A percentile compares a stretch with the other conserved stretches of the same genome.
Evolutionary conservation across 2,797 vertebrate species (phyloP).

Genomic region (Notolabrus celidotus): DNA sequence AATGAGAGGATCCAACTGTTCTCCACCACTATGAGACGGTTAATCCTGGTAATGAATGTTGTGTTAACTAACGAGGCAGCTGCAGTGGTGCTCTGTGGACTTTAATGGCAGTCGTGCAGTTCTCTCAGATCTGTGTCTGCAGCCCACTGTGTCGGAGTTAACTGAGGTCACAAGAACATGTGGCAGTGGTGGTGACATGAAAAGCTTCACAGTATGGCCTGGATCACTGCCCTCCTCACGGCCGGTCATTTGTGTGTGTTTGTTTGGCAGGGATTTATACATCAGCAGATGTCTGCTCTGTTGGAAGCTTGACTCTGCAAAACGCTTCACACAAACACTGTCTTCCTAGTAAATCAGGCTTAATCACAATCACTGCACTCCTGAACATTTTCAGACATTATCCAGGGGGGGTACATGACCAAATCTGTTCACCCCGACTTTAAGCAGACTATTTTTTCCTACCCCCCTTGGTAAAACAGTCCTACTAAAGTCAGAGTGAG

Average conservation of each 20-base stretch:
- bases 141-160: conserved; percentile 18
- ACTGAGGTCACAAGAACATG: conserved; percentile 39
- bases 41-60: not conserved
- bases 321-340: not conserved
- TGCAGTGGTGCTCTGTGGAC: conserved; percentile 13
- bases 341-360: not conserved
- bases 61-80: not conserved
- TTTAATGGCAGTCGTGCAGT: conserved; percentile 28
- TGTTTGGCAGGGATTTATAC: conserved; percentile 3
- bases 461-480: too few relatives aligned
- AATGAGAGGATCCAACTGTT: not conserved
- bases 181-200: conserved; percentile 26
- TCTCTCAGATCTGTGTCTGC: conserved; percentile 8
- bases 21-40: too few relatives aligned
- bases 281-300: conserved; percentile 31
- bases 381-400: not conserved
- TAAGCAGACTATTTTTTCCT: too few relatives aligned
- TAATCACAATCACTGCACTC: not conserved
- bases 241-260: conserved; percentile 3
- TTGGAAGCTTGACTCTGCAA: conserved; percentile 16
- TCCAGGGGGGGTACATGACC: not conserved
- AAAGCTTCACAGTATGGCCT: conserved; percentile 35
- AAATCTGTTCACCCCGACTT: too few relatives aligned
- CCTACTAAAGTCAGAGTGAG: too few relatives aligned
- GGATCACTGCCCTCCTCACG: conserved; percentile 20